phyloP scores from a whole-genome alignment of 2,888 invertebrate species.

The Asteroscopus sphinx region DNA sequence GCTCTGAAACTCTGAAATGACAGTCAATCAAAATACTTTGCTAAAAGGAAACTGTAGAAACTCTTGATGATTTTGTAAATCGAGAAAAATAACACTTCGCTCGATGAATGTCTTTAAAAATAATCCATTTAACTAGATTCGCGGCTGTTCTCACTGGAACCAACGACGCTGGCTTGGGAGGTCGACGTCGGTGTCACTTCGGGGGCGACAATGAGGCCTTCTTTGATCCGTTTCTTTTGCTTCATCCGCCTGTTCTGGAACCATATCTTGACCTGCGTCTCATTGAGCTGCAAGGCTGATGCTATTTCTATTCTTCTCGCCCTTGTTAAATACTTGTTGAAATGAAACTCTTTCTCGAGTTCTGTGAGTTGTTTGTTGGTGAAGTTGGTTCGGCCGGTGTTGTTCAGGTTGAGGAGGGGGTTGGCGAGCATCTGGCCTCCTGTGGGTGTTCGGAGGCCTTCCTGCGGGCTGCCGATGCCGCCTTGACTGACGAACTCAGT shows the following conservation, averaged over 20 bases:
- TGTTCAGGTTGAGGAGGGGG: constrained; percentile 91
- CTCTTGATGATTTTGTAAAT: constrained; percentile 32
- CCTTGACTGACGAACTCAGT: constrained; percentile 86
- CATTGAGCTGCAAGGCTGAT: constrained; percentile 98
- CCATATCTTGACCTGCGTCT: constrained; percentile 99
- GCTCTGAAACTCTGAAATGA: too few species aligned
- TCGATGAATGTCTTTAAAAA: constrained; percentile 51
- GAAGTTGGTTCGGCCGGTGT: constrained; percentile 99
- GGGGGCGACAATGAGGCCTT: constrained; percentile 92
- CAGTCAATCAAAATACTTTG: constrained; percentile 30
- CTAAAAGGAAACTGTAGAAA: constrained; percentile 25
- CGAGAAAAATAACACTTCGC: constrained; percentile 48
- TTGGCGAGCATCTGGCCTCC: constrained; percentile 85
- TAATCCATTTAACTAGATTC: constrained; percentile 90
- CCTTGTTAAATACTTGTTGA: constrained; percentile 99
- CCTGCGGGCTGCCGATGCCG: constrained; percentile 86
- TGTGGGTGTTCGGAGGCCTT: constrained; percentile 85
- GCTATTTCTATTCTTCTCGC: constrained; percentile 99
- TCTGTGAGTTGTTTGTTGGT: constrained; percentile 99
- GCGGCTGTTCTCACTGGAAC: constrained; percentile 93
- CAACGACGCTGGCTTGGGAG: constrained; percentile 78
- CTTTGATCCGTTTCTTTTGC: constrained; percentile 98
- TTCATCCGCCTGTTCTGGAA: constrained; percentile 99
- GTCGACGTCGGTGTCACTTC: constrained; percentile 86
- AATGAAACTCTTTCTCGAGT: constrained; percentile 99